Conservation (phyloP, 2,888 invertebrate genomes). For the Nasonovia ribisnigri region DNA sequence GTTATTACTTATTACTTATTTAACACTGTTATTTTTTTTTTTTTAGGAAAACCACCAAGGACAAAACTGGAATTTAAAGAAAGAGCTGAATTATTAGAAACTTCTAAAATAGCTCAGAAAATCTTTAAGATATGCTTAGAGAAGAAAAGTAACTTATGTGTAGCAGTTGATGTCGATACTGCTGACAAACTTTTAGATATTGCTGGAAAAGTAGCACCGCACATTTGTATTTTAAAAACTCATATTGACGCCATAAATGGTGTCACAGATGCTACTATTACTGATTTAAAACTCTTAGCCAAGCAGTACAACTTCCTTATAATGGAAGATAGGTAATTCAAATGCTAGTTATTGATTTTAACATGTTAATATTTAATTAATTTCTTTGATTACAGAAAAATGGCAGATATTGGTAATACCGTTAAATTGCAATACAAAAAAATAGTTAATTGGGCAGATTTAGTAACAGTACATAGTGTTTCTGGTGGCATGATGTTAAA, state of each 20-base stretch:
- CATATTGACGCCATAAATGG: constrained; percentile 91
- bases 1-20: constrained; percentile 27
- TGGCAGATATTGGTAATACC: constrained; percentile 96
- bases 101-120: constrained; percentile 70
- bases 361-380: background rate
- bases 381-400: constrained; percentile 78
- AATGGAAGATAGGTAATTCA: constrained; percentile 84
- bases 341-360: background rate
- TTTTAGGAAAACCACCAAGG: constrained; percentile 54
- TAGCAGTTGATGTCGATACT: constrained; percentile 88
- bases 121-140: constrained; percentile 84
- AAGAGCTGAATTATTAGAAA: constrained; percentile 55
- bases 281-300: constrained; percentile 78
- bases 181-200: constrained; percentile 80
- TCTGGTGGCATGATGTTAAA: constrained; percentile 81
- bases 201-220: constrained; percentile 82
- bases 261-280: constrained; percentile 78
- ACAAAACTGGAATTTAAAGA: constrained; percentile 55
- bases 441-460: constrained; percentile 89
- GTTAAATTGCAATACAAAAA: constrained; percentile 84
- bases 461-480: constrained; percentile 91
- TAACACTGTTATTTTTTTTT: constrained; percentile 41
- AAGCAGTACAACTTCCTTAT: constrained; percentile 86
- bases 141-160: constrained; percentile 91
- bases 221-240: constrained; percentile 89